phyloP scores from a whole-genome alignment of 2,888 invertebrate species.

The Hemithea aestivaria region DNA sequence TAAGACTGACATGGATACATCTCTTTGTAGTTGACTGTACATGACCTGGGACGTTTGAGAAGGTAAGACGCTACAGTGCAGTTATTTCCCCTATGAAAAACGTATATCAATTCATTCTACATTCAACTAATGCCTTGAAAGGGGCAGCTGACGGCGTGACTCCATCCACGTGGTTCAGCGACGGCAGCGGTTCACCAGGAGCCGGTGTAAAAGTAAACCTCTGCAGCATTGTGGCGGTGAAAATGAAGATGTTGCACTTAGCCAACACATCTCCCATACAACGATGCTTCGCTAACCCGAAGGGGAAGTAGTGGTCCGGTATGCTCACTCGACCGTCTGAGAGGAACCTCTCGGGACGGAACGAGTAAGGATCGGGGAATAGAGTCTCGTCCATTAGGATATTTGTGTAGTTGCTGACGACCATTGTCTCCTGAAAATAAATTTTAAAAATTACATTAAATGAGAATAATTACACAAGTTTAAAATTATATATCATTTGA shows the following conservation, averaged over 20 bases:
- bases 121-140: conserved; percentile 82
- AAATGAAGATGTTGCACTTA: conserved; percentile 88
- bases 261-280: conserved; percentile 89
- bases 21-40: too few species aligned
- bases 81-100: too few species aligned
- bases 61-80: too few species aligned
- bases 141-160: conserved; percentile 88
- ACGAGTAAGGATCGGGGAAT: conserved; percentile 84
- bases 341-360: conserved; percentile 87
- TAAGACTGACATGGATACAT: too few species aligned
- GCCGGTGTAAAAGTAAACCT: conserved; percentile 83
- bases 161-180: conserved; percentile 85
- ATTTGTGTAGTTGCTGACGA: conserved; percentile 86
- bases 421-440: conserved; percentile 84
- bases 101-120: conserved; percentile 52
- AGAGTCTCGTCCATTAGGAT: conserved; percentile 83
- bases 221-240: conserved; percentile 86
- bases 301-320: conserved; percentile 87
- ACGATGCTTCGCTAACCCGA: conserved; percentile 87
- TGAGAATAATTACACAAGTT: neutral
- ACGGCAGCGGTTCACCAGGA: conserved; percentile 82
- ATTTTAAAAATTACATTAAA: neutral
- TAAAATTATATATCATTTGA: conserved; percentile 5
- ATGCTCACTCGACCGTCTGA: conserved; percentile 79
- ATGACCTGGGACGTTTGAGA: too few species aligned